Base-by-base conservation (phyloP, 2,888 invertebrate species). In the Drosophila rellima region DNA sequence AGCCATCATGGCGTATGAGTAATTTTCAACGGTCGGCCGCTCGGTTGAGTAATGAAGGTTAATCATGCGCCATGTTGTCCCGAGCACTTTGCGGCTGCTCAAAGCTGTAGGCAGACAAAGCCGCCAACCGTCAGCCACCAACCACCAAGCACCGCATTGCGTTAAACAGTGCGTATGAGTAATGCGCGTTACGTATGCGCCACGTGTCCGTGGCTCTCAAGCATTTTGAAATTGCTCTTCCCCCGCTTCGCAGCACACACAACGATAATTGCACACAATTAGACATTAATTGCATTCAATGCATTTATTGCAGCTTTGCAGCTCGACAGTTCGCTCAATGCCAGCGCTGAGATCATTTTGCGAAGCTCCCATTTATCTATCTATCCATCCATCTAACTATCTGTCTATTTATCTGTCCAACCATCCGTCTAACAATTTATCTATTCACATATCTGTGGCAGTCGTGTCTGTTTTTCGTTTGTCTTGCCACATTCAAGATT, bases 281-380 rank as follows among this genome's bases (percentile, higher is more conserved):
- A 88, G 69, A 82, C 74, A 83, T 88, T 87, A 83, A 87, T 86
- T 86, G 86, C 85, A 85, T 78, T 76, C 81, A 77, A 70, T 77
- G 72, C 73, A 76, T 51, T 33, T 71, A 26, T 61, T 66, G 57
- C 70, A 26, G 50, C 35, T 52, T 60, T 48, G 37, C 29, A 48
- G 40, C 60, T 40, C 26, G 42, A 5, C 44, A 40, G 40, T 31
- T 35, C 40, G 52, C 63, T 71, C 64, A 73, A 68, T 78, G 75
- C 69, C 68, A 74, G 63, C 52, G 64, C 63, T 80, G 79, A 77
- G 81, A 85, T 88, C 85, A 81, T 57, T 75, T 69, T 54, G 73
- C 68, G 64, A 20, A 42, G 51, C 45, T 54, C 39, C 40, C 65
- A 57, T 51, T 45, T 40, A 52, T 45, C 48, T 59, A 69, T 45